phyloP scores from a whole-genome alignment of 2,797 vertebrate species.

The Macrochelys suwanniensis region DNA sequence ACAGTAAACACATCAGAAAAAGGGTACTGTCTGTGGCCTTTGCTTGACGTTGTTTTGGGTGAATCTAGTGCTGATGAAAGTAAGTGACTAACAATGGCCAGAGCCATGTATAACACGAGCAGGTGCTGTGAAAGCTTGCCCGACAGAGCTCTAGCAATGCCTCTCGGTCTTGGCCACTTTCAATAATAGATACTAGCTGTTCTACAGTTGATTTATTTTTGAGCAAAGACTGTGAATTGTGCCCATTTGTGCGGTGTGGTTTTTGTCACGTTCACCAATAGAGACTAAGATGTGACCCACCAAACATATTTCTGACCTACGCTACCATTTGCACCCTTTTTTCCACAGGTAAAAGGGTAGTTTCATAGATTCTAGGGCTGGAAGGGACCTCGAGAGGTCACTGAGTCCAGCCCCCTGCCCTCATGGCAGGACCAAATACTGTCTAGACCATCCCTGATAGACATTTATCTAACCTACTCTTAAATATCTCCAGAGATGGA shows the following conservation, averaged over 20 bases:
- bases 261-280: background rate
- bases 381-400: too few relatives aligned
- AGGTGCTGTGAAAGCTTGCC: background rate
- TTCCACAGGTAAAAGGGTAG: background rate
- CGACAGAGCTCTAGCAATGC: background rate
- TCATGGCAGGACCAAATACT: too few relatives aligned
- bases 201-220: accelerated
- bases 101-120: too few relatives aligned
- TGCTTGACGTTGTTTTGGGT: background rate
- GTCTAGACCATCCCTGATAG: too few relatives aligned
- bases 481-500: too few relatives aligned
- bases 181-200: background rate
- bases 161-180: accelerated
- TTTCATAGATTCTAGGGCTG: too few relatives aligned
- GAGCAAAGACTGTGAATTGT: background rate
- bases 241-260: background rate
- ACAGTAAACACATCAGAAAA: background rate
- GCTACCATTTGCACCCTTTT: background rate
- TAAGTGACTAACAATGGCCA: background rate
- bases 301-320: background rate
- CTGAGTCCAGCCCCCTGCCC: too few relatives aligned
- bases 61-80: background rate
- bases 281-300: background rate
- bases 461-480: too few relatives aligned
- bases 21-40: background rate